Evolutionary conservation across 1,140 invertebrate genomes (phyloP).

Genomic region (Galendromus occidentalis): DNA sequence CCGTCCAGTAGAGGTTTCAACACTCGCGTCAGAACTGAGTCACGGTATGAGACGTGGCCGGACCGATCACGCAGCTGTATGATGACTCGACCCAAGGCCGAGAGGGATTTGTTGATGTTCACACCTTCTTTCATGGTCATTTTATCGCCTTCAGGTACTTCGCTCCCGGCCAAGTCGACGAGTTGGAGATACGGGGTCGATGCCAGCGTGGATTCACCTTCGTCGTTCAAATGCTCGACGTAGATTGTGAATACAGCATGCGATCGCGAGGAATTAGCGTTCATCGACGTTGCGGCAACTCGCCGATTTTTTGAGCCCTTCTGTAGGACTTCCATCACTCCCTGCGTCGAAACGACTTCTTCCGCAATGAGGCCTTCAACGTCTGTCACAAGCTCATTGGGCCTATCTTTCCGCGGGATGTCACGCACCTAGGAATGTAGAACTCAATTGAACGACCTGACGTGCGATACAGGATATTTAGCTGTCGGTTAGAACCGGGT

Average conservation of each 20-base stretch:
- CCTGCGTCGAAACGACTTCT: neutral
- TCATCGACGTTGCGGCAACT: neutral
- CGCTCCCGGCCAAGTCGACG: neutral
- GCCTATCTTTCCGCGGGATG: neutral
- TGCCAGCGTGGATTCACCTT: neutral
- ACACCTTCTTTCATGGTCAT: conserved; percentile 4
- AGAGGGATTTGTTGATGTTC: conserved; percentile 1
- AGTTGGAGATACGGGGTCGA: conserved; percentile 4
- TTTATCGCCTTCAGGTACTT: conserved; percentile 2
- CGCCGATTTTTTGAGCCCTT: neutral
- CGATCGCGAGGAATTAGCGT: neutral
- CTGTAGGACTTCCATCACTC: neutral
- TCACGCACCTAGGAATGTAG: neutral
- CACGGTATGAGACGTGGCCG: conserved; percentile 1
- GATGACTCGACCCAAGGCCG: neutral
- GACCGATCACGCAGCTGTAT: neutral
- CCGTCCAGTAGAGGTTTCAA: neutral
- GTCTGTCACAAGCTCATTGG: neutral
- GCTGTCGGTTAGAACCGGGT: no score
- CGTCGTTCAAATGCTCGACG: neutral
- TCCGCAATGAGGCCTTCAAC: neutral
- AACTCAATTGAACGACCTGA: no score
- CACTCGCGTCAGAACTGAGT: neutral
- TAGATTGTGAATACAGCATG: conserved; percentile 2
- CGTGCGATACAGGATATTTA: no score